Conservation (phyloP, 2,113 vertebrate species). For the Dermatemys mawii region DNA sequence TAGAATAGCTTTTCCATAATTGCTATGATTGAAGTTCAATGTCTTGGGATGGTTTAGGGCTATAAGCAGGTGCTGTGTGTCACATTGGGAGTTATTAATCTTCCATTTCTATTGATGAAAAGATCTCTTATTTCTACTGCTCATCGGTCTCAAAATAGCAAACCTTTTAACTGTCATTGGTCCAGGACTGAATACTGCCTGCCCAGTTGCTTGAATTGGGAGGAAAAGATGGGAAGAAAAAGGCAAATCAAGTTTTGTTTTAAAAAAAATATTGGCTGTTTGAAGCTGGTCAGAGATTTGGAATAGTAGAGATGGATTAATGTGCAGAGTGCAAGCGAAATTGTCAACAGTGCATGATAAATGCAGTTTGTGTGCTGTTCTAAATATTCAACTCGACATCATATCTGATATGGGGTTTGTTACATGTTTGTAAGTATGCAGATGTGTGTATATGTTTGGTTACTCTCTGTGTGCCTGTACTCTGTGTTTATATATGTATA, state of each 20-base stretch:
- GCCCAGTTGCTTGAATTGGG: fast-evolving
- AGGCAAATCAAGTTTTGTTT: neutral
- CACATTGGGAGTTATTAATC: neutral
- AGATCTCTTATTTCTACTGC: neutral
- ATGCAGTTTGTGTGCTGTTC: neutral
- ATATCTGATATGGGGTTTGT: neutral
- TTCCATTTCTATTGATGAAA: neutral
- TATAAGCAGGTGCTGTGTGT: neutral
- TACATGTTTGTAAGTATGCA: slow-evolving; percentile 39
- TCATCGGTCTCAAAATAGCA: neutral
- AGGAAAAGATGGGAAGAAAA: neutral
- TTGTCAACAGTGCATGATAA: slow-evolving; percentile 30
- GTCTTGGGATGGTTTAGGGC: neutral
- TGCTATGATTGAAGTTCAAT: neutral
- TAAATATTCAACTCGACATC: slow-evolving; percentile 19
- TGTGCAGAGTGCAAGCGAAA: neutral
- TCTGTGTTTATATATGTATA: slow-evolving; percentile 49
- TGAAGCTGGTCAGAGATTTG: fast-evolving
- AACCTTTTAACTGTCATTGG: neutral
- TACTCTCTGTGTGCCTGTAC: slow-evolving; percentile 31
- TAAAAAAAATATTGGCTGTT: neutral
- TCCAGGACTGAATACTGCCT: neutral
- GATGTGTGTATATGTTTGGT: slow-evolving; percentile 61
- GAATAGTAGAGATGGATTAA: neutral
- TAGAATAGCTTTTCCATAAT: neutral